Base-by-base conservation (phyloP, 2,888 invertebrate species). In the Parasteatoda lunata region DNA sequence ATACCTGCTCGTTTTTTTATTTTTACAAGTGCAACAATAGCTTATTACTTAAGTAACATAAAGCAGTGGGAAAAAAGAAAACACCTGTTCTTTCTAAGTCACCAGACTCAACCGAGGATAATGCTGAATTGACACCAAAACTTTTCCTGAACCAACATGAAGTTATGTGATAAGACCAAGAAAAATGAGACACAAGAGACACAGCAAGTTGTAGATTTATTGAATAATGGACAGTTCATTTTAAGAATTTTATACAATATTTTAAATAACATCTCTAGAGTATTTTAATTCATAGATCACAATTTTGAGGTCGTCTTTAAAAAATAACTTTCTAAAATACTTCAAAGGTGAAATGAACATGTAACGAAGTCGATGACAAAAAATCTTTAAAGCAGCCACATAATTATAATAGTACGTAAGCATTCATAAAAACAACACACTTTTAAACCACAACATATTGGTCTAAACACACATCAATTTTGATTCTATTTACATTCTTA, bases 131-230 rank as follows among this genome's bases (percentile, higher is more conserved):
- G 88, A 88, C 88, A 88, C 89, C 88, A 88, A 89, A 89, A 88
- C 88, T 47, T 83, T 70, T 71, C n/a, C 69, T 54, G 71, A 75
- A 73, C 73, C 82, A 76, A 78, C 81, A 79, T 75, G 85, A 82
- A 71, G 69, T 79, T 81, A 84, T 79, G 64, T 52, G 47, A 65
- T 54, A 15, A 79, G 49, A 88, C 89, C 89, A 89, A 89, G 89
- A 89, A 89, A 89, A 88, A 89, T 88, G 89, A 89, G 89, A 89
- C 89, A 89, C 82, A 77, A 30, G 52, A 51, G n/a, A 69, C 68
- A 77, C 52, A 78, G 79, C 66, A 84, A 82, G 66, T 78, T 77
- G 52, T 68, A 82, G 48, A 72, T 81, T 87, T 87, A 82, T 84
- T 85, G 47, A 15, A 47, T 80, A 59, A 77, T 87, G 77, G 73